Evolutionary conservation across 2,888 invertebrate genomes (phyloP).

Genomic region (Erebia epiphron): DNA sequence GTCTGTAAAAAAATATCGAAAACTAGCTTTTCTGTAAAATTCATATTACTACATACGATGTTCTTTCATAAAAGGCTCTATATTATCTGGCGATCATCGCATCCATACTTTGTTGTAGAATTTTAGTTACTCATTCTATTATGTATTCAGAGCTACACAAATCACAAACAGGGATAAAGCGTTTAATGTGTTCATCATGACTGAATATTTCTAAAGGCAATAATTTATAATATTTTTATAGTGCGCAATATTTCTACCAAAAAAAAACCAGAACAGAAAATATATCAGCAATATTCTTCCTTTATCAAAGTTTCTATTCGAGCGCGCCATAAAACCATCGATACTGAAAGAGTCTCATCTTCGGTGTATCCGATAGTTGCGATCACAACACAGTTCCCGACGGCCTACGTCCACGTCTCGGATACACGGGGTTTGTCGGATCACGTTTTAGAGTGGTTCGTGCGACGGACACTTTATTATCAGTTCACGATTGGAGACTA

Average conservation of each 20-base stretch:
- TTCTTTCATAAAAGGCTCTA: no score
- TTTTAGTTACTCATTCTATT: no score
- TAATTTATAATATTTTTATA: no score
- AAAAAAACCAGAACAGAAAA: slow-evolving; percentile 6
- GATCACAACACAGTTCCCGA: slow-evolving; percentile 17
- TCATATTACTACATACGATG: no score
- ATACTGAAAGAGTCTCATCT: slow-evolving; percentile 12
- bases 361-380: slow-evolving; percentile 9
- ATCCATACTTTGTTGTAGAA: no score
- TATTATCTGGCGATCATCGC: no score
- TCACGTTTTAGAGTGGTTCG: slow-evolving; percentile 36
- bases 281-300: slow-evolving; percentile 1
- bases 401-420: slow-evolving; percentile 26
- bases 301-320: slow-evolving; percentile 16
- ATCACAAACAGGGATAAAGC: neutral
- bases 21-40: neutral
- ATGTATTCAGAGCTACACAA: no score
- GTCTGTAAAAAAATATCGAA: neutral
- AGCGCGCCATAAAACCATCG: slow-evolving; percentile 13
- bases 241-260: neutral
- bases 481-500: slow-evolving; percentile 36
- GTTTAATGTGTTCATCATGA: neutral
- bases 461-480: slow-evolving; percentile 37
- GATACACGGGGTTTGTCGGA: slow-evolving; percentile 30
- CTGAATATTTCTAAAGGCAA: neutral